phyloP scores from a whole-genome alignment of 2,888 invertebrate genomes.

The Lepeophtheirus nordmannii region DNA sequence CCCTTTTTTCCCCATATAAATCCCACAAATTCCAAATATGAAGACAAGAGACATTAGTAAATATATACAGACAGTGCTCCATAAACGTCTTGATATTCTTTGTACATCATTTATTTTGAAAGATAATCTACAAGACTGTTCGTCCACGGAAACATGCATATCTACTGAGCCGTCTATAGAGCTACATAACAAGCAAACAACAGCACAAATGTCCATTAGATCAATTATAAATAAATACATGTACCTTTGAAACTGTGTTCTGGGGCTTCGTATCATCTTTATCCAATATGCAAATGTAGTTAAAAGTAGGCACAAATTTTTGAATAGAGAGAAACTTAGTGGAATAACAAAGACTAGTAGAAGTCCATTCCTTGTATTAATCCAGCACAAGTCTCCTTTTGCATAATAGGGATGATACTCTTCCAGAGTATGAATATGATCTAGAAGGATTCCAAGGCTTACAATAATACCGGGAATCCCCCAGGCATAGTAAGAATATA shows the following conservation, averaged over 20 bases:
- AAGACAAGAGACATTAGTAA: neutral
- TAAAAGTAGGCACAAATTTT: neutral
- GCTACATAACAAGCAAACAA: too few species aligned
- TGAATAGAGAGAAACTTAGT: neutral
- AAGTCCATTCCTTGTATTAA: constrained; percentile 10
- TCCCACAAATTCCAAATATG: neutral
- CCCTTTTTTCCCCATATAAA: neutral
- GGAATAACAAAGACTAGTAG: constrained; percentile 6
- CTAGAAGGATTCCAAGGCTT: neutral
- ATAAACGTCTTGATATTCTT: neutral
- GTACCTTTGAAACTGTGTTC: neutral
- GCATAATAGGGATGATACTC: constrained; percentile 13
- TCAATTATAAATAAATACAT: neutral
- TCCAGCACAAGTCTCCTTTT: constrained; percentile 8
- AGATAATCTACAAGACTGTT: neutral
- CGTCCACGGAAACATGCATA: neutral
- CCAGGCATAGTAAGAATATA: constrained; percentile 20
- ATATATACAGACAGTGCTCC: neutral
- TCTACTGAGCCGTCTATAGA: neutral
- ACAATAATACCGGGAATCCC: constrained; percentile 14
- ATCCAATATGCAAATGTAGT: constrained; percentile 6
- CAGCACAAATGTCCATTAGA: neutral
- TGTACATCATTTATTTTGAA: neutral
- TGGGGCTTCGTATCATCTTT: neutral
- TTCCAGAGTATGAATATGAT: neutral